These are phyloP conservation scores for Pogonocherus hispidulus DNA, from an alignment of 2,888 invertebrate genomes.

Conservation along the genomic window DNA sequence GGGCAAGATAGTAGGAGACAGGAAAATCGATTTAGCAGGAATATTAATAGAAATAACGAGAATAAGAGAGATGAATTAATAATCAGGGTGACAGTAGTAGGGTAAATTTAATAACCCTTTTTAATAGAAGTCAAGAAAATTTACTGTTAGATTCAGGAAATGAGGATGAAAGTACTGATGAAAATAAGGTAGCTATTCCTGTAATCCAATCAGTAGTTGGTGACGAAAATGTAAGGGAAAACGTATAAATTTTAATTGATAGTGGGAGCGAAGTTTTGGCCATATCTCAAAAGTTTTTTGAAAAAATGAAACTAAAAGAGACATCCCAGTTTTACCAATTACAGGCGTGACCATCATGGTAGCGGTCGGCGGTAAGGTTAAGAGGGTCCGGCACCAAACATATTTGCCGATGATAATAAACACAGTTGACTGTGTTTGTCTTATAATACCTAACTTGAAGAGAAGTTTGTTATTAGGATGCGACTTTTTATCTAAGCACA, in stretches of 20 bases:
- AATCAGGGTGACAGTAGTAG: no score
- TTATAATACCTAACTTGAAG: slow-evolving; percentile 11
- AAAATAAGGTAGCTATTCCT: slow-evolving; percentile 1
- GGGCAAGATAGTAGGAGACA: no score
- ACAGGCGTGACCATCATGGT: slow-evolving; percentile 18
- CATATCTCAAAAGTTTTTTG: slow-evolving; percentile 11
- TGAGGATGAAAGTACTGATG: background rate
- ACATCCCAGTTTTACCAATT: slow-evolving; percentile 12
- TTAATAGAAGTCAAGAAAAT: slow-evolving; percentile 20
- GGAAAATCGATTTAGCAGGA: no score
- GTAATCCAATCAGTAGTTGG: slow-evolving; percentile 11
- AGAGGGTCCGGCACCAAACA: slow-evolving; percentile 23
- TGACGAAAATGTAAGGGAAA: background rate
- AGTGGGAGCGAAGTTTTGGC: slow-evolving; percentile 31
- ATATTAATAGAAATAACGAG: no score
- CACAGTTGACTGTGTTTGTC: background rate
- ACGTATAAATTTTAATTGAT: slow-evolving; percentile 22
- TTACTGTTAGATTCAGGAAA: slow-evolving; percentile 7
- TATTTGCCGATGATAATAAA: background rate
- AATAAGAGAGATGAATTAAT: no score
- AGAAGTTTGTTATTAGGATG: background rate
- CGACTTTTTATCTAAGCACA: slow-evolving; percentile 3
- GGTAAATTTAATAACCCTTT: slow-evolving; percentile 30
- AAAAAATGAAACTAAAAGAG: background rate
- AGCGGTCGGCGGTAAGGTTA: slow-evolving; percentile 23